Evolutionary conservation across 1,140 invertebrate genomes (phyloP), one percentile per base, ranked within the genome.

Genomic region (Hyposmocoma kahamanoa): DNA sequence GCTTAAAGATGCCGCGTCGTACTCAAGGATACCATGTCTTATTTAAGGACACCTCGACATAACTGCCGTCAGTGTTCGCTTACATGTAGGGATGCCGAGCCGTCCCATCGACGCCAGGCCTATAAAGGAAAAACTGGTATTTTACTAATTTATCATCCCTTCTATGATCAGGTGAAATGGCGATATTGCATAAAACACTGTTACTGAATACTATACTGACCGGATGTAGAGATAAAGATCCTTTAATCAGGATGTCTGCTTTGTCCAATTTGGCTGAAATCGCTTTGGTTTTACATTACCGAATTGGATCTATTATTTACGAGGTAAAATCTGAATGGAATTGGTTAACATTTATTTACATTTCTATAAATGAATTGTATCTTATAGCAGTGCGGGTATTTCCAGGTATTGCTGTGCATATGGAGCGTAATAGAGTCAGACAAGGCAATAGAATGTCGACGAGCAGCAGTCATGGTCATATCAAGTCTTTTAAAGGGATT

Each of bases 241-340:
- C 90, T 18, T 70, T 94, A n/a, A 88, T 97, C 11, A 88, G 94
- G 69, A 90, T 94, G 8, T 96, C 95, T 3, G 92, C 92, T 76
- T 82, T 97, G 32, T 95, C 94, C 0, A 96, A 95, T 81, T 82
- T 97, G 10, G 95, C 93, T 1, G 94, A 97, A 86, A 81, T 96
- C n/a, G 94, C 93, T 63, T 88, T 90, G 55, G 87, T 94, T 4
- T 75, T 97, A 8, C 89, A 91, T 39, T 96, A 91, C 66, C 91
- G 91, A 66, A 72, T 97, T 0, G 92, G 92, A 42, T 81, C 88
- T 53, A 88, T 93, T 43, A 79, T 94, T 42, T 90, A 90, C 58
- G 95, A 96, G 89, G 93, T 95, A 82, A n/a, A 43, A 47, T 49
- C 2, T 15, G 3, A 36, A 1, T 17, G 15, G 15, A 36, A 17